Evolutionary conservation across 2,888 invertebrate genomes (phyloP), one percentile per base, ranked within the genome.

Genomic region (Tetragonisca angustula): DNA sequence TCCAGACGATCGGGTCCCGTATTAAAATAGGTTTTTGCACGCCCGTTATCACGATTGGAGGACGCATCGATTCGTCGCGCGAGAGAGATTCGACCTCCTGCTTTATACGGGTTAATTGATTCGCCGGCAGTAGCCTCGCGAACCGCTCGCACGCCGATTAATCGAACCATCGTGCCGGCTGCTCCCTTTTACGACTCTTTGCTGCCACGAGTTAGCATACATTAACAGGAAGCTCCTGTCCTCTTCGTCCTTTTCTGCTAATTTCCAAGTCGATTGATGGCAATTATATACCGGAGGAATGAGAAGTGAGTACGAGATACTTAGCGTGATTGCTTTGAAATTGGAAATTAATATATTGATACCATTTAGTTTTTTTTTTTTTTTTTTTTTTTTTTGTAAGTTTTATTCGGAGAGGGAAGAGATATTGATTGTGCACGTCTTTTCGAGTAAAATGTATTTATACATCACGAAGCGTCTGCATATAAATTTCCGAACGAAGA

Each of bases 11-110:
- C 77, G 64, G 61, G 71, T 59, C 13, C 49, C 19, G 54, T 71
- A 52, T 77, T 77, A 27, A 27, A 71, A 56, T 59, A 61, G 36
- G 24, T 36, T 77, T 50, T 72, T 52, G 17, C 21, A 5, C 50
- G 27, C 61, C 21, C 68, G 67, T 54, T 81, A 68, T 81, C 81
- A 17, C 19, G 32, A 32, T 32, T 32, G n/a, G n/a, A 17, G 1
- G 43, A 75, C n/a, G 17, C 4, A 54, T 62, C 68, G 75, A 50
- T 36, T 49, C 73, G 36, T 54, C 43, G 75, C 24, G 21, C 9
- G 15, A 43, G 56, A 9, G 21, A 11, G 19, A 52, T 36, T 50
- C 52, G 52, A 64, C 52, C 32, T 49, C 24, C 19, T 64, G n/a
- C 19, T 52, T 62, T 32, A 64, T 64, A 62, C 43, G 52, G 62